Base-by-base conservation (phyloP, 2,888 invertebrate genomes). In the Harpagoxenus sublaevis region DNA sequence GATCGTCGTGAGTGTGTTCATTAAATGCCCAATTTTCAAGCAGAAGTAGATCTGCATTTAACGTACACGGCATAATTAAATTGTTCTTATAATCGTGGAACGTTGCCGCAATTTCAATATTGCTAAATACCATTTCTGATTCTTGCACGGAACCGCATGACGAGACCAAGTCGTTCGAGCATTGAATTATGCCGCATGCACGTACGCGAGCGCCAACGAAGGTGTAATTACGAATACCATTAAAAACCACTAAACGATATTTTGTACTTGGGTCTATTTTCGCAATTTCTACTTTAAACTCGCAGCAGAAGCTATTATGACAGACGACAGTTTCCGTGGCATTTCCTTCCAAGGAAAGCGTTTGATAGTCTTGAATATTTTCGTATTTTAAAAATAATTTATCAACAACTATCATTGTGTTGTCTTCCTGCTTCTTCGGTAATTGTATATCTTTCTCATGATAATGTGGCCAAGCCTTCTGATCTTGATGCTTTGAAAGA, bases 171-270 rank as follows among this genome's bases (percentile, higher is more conserved):
- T 92, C 88, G 74, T 93, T 91, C 0, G 90, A 79, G 84, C 95
- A 95, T 68, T 94, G 92, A 42, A 94, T 86, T 18, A 95, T 70
- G 1, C 91, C 93, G 84, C 95, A 95, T 1, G 92, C 86, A 60
- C 93, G 92, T 48, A 93, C 85, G 28, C 91, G 91, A 45, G 85
- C 90, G 18, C 83, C 62, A 10, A 86, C 83, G 0, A 86, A 83
- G 10, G 86, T 89, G 28, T 92, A 92, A 0, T 77, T 45, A 5
- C 93, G 88, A 0, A 85, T 68, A 0, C 95, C 95, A 74, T 94
- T 91, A 84, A 91, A 95, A 57, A 91, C 93, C 0, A 93, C 82
- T 5, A 95, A 87, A 39, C 93, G 93, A 77, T 95, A 95, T 35
- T 87, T 88, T 28, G 45, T 75, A 2, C 66, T 86, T 1, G 89